Evolutionary conservation across 2,797 vertebrate species (phyloP), one percentile per base, ranked within the genome.

Genomic region (Ceryle rudis): DNA sequence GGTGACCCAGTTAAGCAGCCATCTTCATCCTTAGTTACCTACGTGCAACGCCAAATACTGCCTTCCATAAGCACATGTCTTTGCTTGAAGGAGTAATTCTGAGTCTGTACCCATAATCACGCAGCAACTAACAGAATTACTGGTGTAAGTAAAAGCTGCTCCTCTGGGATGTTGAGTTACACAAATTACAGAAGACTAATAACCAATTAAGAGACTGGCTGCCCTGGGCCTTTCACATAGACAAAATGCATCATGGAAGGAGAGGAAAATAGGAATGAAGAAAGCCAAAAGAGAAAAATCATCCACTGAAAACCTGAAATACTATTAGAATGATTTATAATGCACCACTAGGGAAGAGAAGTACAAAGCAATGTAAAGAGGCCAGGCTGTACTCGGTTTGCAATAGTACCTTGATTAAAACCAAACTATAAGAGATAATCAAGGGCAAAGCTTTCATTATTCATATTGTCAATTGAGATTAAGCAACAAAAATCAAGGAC

Each of bases 361-460:
- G 67, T 47, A 55, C 60, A 70, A 57, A 69, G 88, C 60, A 69
- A 77, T 3, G 7, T 49, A 69, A 83, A 87, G 54, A 93, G 71
- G 65, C 44, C 67, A 74, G 54, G 29, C 35, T 78, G 35, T 31
- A 73, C 55, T 82, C 20, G 2, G 64, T 82, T 93, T 77, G 29
- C 65, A 86, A 72, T 64, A 84, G 57, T 12, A 42, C 12, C 89
- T 93, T 94, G 86, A 96, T 93, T 94, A 95, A 93, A 95, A 57
- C 49, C 58, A 82, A 89, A 83, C 15, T n/a, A 8, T 28, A 78
- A 70, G 81, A 18, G 61, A 89, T 72, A 94, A 96, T 93, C 84
- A 93, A 90, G 86, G 52, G n/a, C 57, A 85, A 82, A 89, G 52
- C 75, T 93, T 89, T 91, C 61, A 96, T 96, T 93, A 87, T 80